Base-by-base conservation (phyloP, 2,888 invertebrate genomes). In the Ramazzottius varieornatus region DNA sequence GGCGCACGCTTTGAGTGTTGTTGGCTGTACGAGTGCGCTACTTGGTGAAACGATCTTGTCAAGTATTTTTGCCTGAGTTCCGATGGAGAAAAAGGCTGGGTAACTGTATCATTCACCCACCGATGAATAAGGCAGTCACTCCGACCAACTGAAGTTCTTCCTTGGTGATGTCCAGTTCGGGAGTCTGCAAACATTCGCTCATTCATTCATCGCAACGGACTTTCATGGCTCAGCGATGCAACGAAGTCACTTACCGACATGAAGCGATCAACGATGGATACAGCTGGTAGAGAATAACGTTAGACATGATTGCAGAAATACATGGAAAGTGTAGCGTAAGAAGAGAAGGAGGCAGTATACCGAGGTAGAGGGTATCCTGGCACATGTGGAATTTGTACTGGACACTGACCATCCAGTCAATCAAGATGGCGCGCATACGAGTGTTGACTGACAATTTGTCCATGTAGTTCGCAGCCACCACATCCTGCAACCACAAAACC, bases 331-430 rank as follows among this genome's bases (percentile, higher is more conserved):
- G n/a, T n/a, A n/a, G n/a, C n/a, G n/a, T n/a, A n/a, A n/a, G n/a
- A n/a, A n/a, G n/a, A n/a, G n/a, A n/a, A n/a, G n/a, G n/a, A n/a
- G n/a, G n/a, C n/a, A n/a, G n/a, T n/a, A n/a, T n/a, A n/a, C n/a
- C 84, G 72, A 93, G 78, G 74, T 90, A 89, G 68, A 92, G 83
- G 8, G 93, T 93, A 77, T 96, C 96, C 66, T 86, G 82, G 29
- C 85, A 78, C 65, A 92, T 79, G 68, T 84, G 84, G 76, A 92
- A 94, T 73, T 88, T 86, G 65, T 81, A 78, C 71, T 91, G 90
- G 8, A 94, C 90, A 72, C 91, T 90, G 24, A 89, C 85, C 65
- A 96, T 79, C 94, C 94, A 96, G 75, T 94, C 90, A 67, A 94
- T 81, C 24, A 96, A 80, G 64, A 91, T 85, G 20, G 84, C 80